Evolutionary conservation across 2,113 vertebrate species (phyloP), one percentile per base, ranked within the genome.

Genomic region (Girardinichthys multiradiatus): DNA sequence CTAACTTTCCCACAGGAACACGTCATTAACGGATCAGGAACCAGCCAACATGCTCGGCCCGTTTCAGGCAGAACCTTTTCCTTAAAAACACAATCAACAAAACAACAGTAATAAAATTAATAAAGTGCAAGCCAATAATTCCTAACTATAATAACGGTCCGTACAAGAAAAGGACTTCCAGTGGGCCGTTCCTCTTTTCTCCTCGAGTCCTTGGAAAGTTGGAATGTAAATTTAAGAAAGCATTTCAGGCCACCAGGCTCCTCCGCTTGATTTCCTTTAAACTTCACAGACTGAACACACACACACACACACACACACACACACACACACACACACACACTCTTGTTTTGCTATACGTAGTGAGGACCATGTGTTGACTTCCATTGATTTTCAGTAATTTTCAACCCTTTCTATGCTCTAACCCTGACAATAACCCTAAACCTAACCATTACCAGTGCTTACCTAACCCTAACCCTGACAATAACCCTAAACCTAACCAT

Each of bases 151-250:
- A 73, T 62, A 79, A 81, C 59, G 28, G 2, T 77, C 73, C 7
- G 21, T 0, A 51, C 2, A 9, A 54, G 9, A 7, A 17, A 54
- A 54, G 8, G 24, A n/a, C 17, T 7, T 7, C 6, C 76, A 66
- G 35, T 4, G 13, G 58, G 10, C 7, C 33, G 58, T 13, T 64
- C 66, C 62, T 83, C 71, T 62, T 68, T 9, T 78, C 69, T 66
- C 70, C 66, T 79, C 63, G 77, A 64, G 66, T 85, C 51, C 60
- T 86, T 0, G 54, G 30, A 76, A 76, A 66, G 71, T 51, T 80
- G 90, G 90, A 91, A 89, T 89, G 89, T 87, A 69, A 68, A 51
- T 54, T 68, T 71, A 71, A 33, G 42, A 75, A 54, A 24, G 24
- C 21, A 24, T 54, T 54, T 2, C 0, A 17, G 48, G 9, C 10